A percentile compares a stretch with the other conserved stretches of the same genome.
Conservation (phyloP, 2,888 invertebrate species). For the Caenorhabditis macrosperma region DNA sequence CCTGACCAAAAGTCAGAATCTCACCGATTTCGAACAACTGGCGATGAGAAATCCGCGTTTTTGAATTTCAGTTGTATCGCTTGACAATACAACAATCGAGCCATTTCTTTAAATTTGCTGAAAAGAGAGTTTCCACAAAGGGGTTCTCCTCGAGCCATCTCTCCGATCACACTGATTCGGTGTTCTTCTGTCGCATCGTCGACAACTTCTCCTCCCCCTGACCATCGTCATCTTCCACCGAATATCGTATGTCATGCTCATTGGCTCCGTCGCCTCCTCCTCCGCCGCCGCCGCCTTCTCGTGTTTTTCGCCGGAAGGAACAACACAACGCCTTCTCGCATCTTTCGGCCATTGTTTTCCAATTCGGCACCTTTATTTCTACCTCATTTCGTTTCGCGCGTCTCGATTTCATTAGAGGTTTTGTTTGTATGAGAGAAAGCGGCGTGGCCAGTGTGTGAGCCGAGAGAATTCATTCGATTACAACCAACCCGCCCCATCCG, state of each 20-base stretch:
- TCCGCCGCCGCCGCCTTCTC: too few species aligned
- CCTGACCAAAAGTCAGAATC: too few species aligned
- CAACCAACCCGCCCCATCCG: background rate
- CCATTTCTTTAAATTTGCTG: too few species aligned
- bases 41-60: too few species aligned
- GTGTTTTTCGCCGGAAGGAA: conserved; percentile 7
- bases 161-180: too few species aligned
- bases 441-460: too few species aligned
- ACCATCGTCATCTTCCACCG: background rate
- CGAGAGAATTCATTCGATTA: background rate
- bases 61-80: too few species aligned
- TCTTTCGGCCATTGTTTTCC: conserved; percentile 15
- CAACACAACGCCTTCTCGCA: background rate
- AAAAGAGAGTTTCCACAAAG: too few species aligned
- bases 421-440: background rate
- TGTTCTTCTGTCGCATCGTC: too few species aligned
- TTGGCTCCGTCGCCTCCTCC: background rate
- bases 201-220: background rate
- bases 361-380: conserved; percentile 12
- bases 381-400: conserved; percentile 12
- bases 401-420: conserved; percentile 3
- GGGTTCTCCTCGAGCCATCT: too few species aligned
- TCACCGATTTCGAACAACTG: too few species aligned
- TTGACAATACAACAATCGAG: too few species aligned
- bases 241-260: conserved; percentile 37